phyloP scores from a whole-genome alignment of 2,113 vertebrate genomes.

The Pituophis catenifer region DNA sequence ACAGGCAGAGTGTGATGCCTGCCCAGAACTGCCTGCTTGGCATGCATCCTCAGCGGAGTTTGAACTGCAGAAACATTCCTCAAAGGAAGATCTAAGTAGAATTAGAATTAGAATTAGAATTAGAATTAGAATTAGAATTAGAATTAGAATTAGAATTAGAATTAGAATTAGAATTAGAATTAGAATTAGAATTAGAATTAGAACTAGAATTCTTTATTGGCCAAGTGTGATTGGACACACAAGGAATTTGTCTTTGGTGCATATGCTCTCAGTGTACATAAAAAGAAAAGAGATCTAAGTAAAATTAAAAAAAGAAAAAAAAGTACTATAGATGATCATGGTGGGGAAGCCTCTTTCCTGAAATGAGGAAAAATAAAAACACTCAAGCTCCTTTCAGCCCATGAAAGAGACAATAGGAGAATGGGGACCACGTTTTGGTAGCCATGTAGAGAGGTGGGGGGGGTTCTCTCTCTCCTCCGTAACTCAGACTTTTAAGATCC shows the following conservation, averaged over 20 bases:
- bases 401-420: not conserved
- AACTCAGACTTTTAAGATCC: not conserved
- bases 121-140: not conserved
- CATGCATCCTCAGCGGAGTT: fast-evolving
- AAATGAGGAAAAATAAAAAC: too few species aligned
- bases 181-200: not conserved
- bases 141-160: too few species aligned
- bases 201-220: too few species aligned
- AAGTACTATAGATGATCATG: not conserved
- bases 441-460: not conserved
- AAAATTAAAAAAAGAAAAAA: not conserved
- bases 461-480: not conserved
- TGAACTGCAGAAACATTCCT: not conserved
- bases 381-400: too few species aligned
- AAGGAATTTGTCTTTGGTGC: too few species aligned
- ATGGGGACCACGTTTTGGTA: not conserved
- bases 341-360: not conserved
- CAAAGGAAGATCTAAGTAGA: not conserved
- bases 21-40: not conserved
- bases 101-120: not conserved
- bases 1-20: fast-evolving
- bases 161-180: too few species aligned
- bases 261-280: too few species aligned
- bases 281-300: not conserved
- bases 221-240: too few species aligned